phyloP scores from a whole-genome alignment of 2,113 vertebrate species.

The Cygnus buccinator region DNA sequence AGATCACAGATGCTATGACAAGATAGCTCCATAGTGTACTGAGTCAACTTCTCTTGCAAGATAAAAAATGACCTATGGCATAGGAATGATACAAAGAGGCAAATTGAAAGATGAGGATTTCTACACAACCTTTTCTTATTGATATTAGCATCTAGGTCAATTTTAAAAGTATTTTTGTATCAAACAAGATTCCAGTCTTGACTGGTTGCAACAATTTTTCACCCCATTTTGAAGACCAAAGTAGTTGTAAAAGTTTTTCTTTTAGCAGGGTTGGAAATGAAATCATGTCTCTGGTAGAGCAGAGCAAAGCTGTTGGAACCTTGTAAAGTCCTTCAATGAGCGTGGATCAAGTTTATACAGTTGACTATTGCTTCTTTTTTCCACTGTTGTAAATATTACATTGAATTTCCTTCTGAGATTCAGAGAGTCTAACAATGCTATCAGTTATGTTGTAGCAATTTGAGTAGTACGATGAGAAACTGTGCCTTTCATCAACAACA shows the following conservation, averaged over 20 bases:
- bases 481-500: fast-evolving
- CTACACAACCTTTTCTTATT: background rate
- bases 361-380: background rate
- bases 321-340: background rate
- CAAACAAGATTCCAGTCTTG: background rate
- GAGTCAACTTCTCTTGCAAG: background rate
- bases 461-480: background rate
- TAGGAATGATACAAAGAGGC: background rate
- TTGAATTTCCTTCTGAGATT: background rate
- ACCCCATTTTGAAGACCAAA: background rate
- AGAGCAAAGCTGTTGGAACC: background rate
- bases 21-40: background rate
- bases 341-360: background rate
- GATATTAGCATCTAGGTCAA: background rate
- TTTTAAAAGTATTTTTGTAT: background rate
- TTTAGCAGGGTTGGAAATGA: background rate
- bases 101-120: background rate
- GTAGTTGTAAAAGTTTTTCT: background rate
- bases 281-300: background rate
- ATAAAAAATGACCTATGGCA: background rate
- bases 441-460: background rate
- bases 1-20: background rate
- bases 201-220: background rate
- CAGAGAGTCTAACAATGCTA: background rate
- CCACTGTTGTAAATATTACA: background rate